Base-by-base conservation (phyloP, 2,888 invertebrate species). In the Pelosia muscerda region DNA sequence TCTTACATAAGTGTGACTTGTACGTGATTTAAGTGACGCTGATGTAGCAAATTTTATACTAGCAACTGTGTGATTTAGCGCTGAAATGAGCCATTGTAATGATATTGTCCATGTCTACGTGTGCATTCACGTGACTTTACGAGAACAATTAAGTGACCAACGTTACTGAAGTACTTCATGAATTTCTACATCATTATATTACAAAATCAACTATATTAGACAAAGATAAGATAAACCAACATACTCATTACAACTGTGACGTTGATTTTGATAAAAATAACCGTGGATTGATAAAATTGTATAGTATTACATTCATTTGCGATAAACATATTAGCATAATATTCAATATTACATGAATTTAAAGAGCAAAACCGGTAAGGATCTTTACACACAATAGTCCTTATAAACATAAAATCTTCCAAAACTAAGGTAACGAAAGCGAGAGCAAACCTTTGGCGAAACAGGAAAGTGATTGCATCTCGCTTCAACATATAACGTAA, bases 391-490 rank as follows among this genome's bases (percentile, higher is more conserved):
- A 72, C 26, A 68, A 59, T 71, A 61, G 55, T 3, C 42, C 31
- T 75, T 70, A 59, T 34, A 67, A 42, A 19, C 59, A 65, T 53
- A 38, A 71, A 22, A 74, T 68, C 69, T 63, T 55, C 55, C 26
- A 55, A 19, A 55, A 13, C 25, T 25, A 25, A 57, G 61, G 81
- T 74, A 87, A 84, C 81, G 87, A 90, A 90, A 89, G 85, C 85
- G 84, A 88, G 87, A 87, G 84, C 75, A 86, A 83, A 81, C 86
- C 89, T 85, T 88, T 84, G 81, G 86, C 83, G 83, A 88, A 90
- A 90, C 91, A 89, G 90, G 88, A 87, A 85, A 86, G 79, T 77
- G 71, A 75, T 74, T 87, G 87, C 81, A 82, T 89, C 89, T 89
- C 89, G 72, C 79, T 86, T 85, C 73, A 54, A 64, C 66, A 34